Evolutionary conservation across 2,113 vertebrate genomes (phyloP).

Genomic region (Gracilinanus agilis): DNA sequence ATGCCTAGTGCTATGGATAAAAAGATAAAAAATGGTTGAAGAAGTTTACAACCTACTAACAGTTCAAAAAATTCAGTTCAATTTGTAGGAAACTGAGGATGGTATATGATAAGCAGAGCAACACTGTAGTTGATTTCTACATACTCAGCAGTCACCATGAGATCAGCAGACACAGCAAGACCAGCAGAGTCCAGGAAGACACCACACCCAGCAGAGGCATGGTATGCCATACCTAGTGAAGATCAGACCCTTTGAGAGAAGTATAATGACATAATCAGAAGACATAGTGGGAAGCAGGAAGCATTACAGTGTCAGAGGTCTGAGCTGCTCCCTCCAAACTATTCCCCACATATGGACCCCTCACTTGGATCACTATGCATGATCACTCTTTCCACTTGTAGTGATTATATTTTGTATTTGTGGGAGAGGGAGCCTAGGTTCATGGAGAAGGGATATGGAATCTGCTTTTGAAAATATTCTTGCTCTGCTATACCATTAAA

Average conservation of each 20-base stretch:
- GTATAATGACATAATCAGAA: neutral
- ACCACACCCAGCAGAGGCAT: neutral
- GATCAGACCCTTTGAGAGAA: neutral
- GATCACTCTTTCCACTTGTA: neutral
- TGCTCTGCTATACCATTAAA: neutral
- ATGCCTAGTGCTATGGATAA: neutral
- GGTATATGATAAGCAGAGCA: neutral
- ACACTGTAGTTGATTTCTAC: neutral
- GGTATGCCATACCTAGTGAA: neutral
- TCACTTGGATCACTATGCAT: neutral
- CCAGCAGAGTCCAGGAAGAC: neutral
- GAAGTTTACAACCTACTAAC: neutral
- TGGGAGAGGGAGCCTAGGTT: neutral
- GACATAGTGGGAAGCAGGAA: neutral
- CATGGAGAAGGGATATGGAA: neutral
- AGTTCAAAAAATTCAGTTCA: neutral
- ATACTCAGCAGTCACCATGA: neutral
- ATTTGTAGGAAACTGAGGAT: neutral
- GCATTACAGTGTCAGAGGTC: neutral
- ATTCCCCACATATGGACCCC: neutral
- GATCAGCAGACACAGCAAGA: neutral
- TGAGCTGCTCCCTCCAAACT: neutral
- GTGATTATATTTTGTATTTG: neutral
- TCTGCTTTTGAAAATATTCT: neutral
- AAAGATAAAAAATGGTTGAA: neutral